Base-by-base conservation (phyloP, 2,888 invertebrate species). In the Axea sp. region DNA sequence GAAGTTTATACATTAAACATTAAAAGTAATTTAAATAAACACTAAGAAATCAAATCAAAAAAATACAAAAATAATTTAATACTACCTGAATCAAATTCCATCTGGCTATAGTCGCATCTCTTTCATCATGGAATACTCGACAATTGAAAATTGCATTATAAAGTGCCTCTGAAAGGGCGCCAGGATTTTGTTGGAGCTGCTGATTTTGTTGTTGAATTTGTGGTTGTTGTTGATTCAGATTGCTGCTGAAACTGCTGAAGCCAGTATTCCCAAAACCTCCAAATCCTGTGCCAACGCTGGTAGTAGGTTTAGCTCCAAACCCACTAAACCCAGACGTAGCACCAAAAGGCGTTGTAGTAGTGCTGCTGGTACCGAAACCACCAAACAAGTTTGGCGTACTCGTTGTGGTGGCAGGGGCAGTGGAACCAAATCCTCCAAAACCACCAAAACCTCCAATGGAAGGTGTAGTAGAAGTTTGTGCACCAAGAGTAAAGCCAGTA, bases 121-220 rank as follows among this genome's bases (percentile, higher is more conserved):
- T 90, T 84, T 99, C 99, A 86, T 99, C 99, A 8, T 96, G 96
- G 86, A 95, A 99, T 43, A 98, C 91, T 47, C 92, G 92, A 73
- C 93, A 94, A 82, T 93, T 93, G 78, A 93, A 92, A 0, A 95
- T 92, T 0, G 94, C 93, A 68, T 93, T 92, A 4, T 92, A 91
- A 33, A 95, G 89, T 0, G 93, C 92, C 81, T 94, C 94, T 26
- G 85, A 85, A 37, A 92, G 91, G 0, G 92, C 90, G 67, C 91
- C 91, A 0, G 90, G 84, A 75, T 87, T 88, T 62, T 82, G 84
- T 55, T 88, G 89, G 31, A 89, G 90, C 74, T 85, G 88, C 72
- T 86, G 90, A 75, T 90, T 89, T 71, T 77, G 88, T 73, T 85
- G 88, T 15, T 80, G 84, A 49, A 71, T 62, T 15, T 69, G 77